Percentiles rank a stretch among this genome's conserved stretches.
phyloP scores from a whole-genome alignment of 2,888 invertebrate genomes.

The Meloe dianella region DNA sequence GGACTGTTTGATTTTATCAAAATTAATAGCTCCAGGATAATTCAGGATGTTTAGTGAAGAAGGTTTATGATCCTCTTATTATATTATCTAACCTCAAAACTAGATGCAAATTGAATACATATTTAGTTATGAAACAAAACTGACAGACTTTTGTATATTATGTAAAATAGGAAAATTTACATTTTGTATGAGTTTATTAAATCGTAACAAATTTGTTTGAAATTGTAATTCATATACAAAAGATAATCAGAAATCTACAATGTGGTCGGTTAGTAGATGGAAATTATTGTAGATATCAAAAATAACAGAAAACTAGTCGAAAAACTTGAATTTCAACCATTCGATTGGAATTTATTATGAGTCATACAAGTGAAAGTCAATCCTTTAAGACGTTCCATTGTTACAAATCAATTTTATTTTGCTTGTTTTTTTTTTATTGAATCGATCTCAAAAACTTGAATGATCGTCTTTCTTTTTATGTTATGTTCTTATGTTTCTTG shows the following conservation, averaged over 20 bases:
- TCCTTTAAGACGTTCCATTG: not conserved
- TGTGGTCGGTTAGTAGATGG: not conserved
- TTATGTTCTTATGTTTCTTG: not conserved
- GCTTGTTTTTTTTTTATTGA: not conserved
- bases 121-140: conserved; percentile 5
- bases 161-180: conserved; percentile 6
- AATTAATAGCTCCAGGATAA: conserved; percentile 10
- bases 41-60: conserved; percentile 10
- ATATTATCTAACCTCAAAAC: conserved; percentile 9
- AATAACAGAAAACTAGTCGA: not conserved
- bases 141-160: conserved; percentile 8
- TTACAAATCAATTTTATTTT: not conserved
- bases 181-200: conserved; percentile 2
- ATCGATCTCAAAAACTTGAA: not conserved
- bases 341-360: not conserved
- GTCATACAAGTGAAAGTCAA: not conserved
- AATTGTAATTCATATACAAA: not conserved
- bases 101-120: conserved; percentile 10
- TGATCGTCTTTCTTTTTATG: not conserved
- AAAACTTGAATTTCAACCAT: conserved; percentile 4
- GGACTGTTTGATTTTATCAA: conserved; percentile 13
- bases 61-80: conserved; percentile 12
- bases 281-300: not conserved
- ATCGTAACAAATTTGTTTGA: not conserved
- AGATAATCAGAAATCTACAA: not conserved